phyloP scores from a whole-genome alignment of 2,888 invertebrate genomes.

The Anoncus sp. region DNA sequence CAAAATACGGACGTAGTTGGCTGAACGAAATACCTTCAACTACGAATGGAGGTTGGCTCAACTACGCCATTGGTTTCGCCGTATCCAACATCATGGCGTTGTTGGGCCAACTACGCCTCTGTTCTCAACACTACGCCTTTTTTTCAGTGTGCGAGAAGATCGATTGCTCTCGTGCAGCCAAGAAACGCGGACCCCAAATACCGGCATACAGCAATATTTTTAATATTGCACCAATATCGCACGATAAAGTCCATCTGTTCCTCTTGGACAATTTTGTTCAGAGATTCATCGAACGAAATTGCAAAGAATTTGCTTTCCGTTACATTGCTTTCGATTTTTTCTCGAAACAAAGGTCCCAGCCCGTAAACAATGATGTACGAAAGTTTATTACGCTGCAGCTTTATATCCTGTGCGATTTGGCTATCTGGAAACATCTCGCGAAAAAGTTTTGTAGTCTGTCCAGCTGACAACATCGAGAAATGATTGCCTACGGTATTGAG shows the following conservation, averaged over 20 bases:
- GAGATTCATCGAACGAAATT: not conserved
- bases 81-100: no score
- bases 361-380: conserved; percentile 7
- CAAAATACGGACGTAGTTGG: no score
- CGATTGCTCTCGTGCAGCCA: not conserved
- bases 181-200: conserved; percentile 17
- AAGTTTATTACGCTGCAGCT: not conserved
- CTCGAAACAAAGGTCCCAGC: not conserved
- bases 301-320: not conserved
- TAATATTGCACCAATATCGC: not conserved
- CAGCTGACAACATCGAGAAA: no score
- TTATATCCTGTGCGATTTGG: not conserved
- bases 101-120: no score
- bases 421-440: not conserved
- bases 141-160: no score
- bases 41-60: no score
- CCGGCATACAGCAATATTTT: not conserved
- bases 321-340: not conserved
- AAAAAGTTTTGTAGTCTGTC: not conserved
- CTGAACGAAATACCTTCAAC: no score
- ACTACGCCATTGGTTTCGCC: no score
- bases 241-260: conserved; percentile 15
- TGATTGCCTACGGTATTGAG: not conserved
- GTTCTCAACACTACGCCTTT: no score
- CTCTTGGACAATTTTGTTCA: conserved; percentile 13